Evolutionary conservation across 2,113 vertebrate genomes (phyloP).

Genomic region (Odobenus rosmarus): DNA sequence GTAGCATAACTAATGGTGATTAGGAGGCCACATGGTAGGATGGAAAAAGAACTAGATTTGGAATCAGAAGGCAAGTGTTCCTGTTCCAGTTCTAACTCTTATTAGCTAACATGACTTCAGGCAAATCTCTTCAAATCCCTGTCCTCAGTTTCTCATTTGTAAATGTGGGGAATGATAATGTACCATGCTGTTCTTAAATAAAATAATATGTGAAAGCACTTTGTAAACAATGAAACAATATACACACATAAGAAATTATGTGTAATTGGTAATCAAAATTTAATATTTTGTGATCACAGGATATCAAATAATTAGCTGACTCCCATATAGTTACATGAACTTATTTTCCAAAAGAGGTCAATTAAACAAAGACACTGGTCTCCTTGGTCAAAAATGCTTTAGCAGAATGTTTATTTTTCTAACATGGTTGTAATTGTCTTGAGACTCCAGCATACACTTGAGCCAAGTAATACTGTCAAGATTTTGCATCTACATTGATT

Average conservation of each 20-base stretch:
- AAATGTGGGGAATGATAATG: neutral
- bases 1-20: neutral
- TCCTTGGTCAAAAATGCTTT: neutral
- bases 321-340: neutral
- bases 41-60: neutral
- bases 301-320: neutral
- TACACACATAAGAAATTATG: neutral
- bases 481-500: conserved; percentile 3
- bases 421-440: neutral
- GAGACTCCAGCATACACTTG: neutral
- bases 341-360: neutral
- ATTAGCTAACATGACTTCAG: neutral
- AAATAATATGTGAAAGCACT: neutral
- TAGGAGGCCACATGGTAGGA: neutral
- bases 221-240: neutral
- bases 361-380: neutral
- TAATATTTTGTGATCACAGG: neutral
- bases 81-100: neutral
- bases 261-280: neutral
- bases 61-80: neutral
- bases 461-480: neutral
- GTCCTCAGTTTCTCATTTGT: neutral
- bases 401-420: neutral
- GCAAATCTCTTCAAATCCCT: neutral
- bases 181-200: neutral